phyloP scores from a whole-genome alignment of 53 echinoderm and acorn worm species.

The Antedon mediterranea region DNA sequence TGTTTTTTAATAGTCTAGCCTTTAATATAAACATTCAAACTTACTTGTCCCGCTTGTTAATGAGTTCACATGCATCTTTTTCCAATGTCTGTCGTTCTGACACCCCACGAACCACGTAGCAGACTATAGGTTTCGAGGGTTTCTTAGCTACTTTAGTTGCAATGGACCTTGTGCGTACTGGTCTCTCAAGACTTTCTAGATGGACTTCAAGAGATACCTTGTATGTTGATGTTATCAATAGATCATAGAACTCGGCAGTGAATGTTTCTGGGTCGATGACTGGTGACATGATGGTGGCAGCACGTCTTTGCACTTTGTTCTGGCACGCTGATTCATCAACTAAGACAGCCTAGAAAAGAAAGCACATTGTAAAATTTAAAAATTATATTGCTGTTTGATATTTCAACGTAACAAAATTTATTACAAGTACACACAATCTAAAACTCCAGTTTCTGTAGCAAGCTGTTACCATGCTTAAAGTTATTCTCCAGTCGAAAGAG shows the following conservation, averaged over 20 bases:
- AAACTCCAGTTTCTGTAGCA: too few species aligned
- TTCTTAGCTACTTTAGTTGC: slow-evolving; percentile 42
- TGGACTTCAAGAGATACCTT: slow-evolving; percentile 42
- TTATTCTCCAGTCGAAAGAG: too few species aligned
- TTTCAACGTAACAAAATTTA: too few species aligned
- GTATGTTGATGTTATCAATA: slow-evolving; percentile 40
- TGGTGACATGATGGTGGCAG: background rate
- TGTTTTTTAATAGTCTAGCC: too few species aligned
- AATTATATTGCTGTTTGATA: too few species aligned
- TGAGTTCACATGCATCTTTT: slow-evolving; percentile 42
- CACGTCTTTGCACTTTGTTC: background rate
- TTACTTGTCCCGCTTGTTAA: slow-evolving; percentile 61
- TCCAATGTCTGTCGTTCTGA: slow-evolving; percentile 43
- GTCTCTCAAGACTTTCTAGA: slow-evolving; percentile 37
- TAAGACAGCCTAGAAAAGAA: background rate
- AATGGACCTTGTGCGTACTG: slow-evolving; percentile 36
- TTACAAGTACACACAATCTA: too few species aligned
- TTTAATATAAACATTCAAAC: too few species aligned
- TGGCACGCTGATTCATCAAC: background rate
- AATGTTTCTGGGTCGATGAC: slow-evolving; percentile 33
- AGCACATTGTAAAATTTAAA: too few species aligned
- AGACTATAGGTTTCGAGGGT: slow-evolving; percentile 39
- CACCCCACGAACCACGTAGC: slow-evolving; percentile 25
- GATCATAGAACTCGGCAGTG: slow-evolving; percentile 49
- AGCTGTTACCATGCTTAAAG: too few species aligned